Evolutionary conservation across 2,888 invertebrate genomes (phyloP).

Genomic region (Lochmaea crataegi): DNA sequence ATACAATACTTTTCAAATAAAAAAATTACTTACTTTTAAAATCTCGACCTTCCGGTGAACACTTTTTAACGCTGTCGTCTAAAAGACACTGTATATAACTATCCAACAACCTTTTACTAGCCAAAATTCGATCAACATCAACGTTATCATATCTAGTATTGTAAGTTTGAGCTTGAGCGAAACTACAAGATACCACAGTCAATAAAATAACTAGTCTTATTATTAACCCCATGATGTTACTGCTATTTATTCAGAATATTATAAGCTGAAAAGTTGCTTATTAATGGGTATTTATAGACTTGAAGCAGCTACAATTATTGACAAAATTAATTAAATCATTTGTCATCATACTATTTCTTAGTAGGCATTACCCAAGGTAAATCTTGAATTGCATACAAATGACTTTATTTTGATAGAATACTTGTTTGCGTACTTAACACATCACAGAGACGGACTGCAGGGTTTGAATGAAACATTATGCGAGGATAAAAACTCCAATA

Average conservation of each 20-base stretch:
- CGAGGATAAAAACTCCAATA: no score
- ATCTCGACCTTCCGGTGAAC: slow-evolving; percentile 76
- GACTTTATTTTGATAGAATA: background rate
- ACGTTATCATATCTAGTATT: slow-evolving; percentile 59
- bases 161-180: slow-evolving; percentile 46
- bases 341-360: slow-evolving; percentile 7
- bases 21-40: slow-evolving; percentile 62
- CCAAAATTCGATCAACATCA: slow-evolving; percentile 74
- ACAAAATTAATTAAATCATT: slow-evolving; percentile 6
- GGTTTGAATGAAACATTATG: no score
- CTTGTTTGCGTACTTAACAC: background rate
- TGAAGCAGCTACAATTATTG: background rate
- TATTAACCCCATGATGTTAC: background rate
- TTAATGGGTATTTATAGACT: background rate
- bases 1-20: background rate
- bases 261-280: background rate
- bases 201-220: slow-evolving; percentile 15
- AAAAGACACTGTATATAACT: slow-evolving; percentile 76
- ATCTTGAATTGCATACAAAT: slow-evolving; percentile 13
- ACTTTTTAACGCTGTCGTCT: slow-evolving; percentile 68
- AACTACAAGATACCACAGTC: slow-evolving; percentile 24
- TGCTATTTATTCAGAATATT: background rate
- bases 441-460: background rate
- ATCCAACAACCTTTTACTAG: slow-evolving; percentile 72
- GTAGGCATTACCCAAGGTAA: slow-evolving; percentile 11